These are phyloP conservation scores for Chloroceryle aenea DNA, from an alignment of 2,113 vertebrate genomes.

Conservation along the genomic window DNA sequence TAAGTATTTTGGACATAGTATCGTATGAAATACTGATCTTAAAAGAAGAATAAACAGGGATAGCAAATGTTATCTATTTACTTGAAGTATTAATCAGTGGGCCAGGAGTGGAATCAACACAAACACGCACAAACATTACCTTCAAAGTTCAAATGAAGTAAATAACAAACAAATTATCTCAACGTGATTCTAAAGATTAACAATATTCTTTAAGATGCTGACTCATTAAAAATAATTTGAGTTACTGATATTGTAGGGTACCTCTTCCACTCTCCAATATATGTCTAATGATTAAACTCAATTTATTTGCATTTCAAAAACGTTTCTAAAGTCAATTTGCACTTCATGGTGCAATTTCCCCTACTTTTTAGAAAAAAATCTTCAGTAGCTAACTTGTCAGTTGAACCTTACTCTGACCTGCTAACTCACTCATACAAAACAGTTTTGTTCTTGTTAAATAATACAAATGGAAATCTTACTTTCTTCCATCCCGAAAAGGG, in stretches of 20 bases:
- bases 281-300: slow-evolving; percentile 23
- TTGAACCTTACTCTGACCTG: neutral
- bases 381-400: neutral
- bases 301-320: slow-evolving; percentile 25
- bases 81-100: neutral
- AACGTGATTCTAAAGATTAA: neutral
- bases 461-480: too few relatives aligned
- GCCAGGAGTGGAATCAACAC: neutral
- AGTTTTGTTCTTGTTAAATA: too few relatives aligned
- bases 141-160: neutral
- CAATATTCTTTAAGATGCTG: neutral
- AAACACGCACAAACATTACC: neutral
- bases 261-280: neutral
- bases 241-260: neutral
- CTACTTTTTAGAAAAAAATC: neutral
- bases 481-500: neutral
- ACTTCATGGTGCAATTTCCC: neutral
- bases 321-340: neutral
- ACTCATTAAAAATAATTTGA: neutral
- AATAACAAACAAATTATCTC: neutral
- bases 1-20: neutral
- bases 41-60: neutral
- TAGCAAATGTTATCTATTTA: neutral
- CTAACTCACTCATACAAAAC: neutral
- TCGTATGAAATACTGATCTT: neutral